These are phyloP conservation scores for Diarsia rubi DNA, from an alignment of 2,888 invertebrate genomes.

Conservation along the genomic window DNA sequence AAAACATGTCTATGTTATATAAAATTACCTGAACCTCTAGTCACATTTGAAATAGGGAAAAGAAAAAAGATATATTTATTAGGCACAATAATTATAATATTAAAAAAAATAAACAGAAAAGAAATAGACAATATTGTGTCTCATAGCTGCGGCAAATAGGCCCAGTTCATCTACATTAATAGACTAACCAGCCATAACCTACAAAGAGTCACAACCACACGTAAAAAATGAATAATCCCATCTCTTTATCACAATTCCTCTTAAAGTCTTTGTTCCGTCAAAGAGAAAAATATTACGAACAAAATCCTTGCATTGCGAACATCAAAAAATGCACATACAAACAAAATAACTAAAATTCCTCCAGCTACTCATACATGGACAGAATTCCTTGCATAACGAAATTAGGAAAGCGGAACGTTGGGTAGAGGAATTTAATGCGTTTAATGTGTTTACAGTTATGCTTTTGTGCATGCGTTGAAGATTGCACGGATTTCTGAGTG, in stretches of 20 bases:
- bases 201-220: background rate
- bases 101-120: too few species aligned
- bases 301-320: slow-evolving; percentile 62
- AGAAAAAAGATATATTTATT: too few species aligned
- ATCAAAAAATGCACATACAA: slow-evolving; percentile 58
- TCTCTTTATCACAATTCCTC: slow-evolving; percentile 10
- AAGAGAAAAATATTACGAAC: slow-evolving; percentile 64
- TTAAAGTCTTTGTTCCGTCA: slow-evolving; percentile 30
- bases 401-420: slow-evolving; percentile 45
- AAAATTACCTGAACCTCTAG: background rate
- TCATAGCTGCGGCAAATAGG: too few species aligned
- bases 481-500: background rate
- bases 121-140: too few species aligned
- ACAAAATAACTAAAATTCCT: slow-evolving; percentile 65
- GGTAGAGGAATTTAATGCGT: slow-evolving; percentile 24
- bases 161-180: too few species aligned
- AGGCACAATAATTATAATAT: too few species aligned
- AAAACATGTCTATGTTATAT: background rate
- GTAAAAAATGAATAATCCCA: background rate
- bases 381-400: slow-evolving; percentile 59
- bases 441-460: slow-evolving; percentile 9
- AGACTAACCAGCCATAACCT: background rate
- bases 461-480: slow-evolving; percentile 17
- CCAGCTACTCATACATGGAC: slow-evolving; percentile 56
- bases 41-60: too few species aligned